Conservation (phyloP, 2,888 invertebrate genomes). For the Athalia rosae region DNA sequence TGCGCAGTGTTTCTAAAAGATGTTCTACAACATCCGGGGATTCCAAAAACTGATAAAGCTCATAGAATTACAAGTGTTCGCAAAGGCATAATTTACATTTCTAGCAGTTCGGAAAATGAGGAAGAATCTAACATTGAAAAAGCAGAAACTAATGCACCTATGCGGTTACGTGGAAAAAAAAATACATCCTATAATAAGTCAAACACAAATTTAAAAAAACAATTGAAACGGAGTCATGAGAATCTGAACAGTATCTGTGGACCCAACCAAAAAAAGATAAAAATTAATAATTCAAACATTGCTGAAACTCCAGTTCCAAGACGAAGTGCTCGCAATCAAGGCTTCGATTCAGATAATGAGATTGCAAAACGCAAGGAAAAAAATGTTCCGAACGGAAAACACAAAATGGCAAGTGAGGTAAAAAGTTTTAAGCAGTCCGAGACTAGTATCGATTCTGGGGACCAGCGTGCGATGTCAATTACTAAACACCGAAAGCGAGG, state of each 20-base stretch:
- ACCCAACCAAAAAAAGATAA: conserved; percentile 7
- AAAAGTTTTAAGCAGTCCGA: not conserved
- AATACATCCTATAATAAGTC: not conserved
- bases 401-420: not conserved
- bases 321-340: conserved; percentile 16
- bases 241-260: conserved; percentile 1
- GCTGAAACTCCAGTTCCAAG: not conserved
- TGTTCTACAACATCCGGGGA: conserved; percentile 54
- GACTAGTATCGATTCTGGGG: not conserved
- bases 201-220: not conserved
- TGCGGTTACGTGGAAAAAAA: not conserved
- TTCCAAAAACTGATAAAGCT: conserved; percentile 47
- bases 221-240: conserved; percentile 30
- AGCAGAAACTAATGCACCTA: not conserved
- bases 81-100: conserved; percentile 54
- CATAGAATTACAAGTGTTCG: conserved; percentile 57
- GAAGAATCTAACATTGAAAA: conserved; percentile 35
- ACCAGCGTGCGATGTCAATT: not conserved
- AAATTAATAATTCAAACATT: not conserved
- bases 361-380: not conserved
- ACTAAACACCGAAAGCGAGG: not conserved
- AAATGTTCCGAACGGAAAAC: not conserved
- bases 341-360: conserved; percentile 18
- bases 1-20: conserved; percentile 68
- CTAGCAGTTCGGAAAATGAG: conserved; percentile 56